Conservation (phyloP, 1,140 invertebrate species). For the Neodiprion fabricii region DNA sequence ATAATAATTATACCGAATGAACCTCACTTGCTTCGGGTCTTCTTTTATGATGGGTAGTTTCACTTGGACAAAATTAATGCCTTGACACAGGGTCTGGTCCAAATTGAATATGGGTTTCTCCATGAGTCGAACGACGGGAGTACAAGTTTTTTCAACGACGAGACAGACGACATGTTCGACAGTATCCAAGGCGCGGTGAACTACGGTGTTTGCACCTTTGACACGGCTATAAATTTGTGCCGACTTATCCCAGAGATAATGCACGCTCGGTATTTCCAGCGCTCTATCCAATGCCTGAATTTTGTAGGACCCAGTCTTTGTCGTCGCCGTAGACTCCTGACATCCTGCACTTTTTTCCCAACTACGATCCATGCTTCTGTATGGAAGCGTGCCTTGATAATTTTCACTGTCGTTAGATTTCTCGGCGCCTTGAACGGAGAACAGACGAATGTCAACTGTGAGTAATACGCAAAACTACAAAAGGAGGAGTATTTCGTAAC, state of each 20-base stretch:
- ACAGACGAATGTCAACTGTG: no score
- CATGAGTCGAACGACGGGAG: conserved; percentile 47
- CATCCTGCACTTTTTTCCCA: no score
- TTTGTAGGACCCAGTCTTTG: conserved; percentile 25
- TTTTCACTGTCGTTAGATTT: no score
- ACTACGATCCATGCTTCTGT: no score
- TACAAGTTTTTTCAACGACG: conserved; percentile 42
- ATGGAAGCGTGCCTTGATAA: no score
- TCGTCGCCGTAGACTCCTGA: no score
- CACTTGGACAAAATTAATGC: conserved; percentile 50
- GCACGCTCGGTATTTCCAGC: conserved; percentile 47
- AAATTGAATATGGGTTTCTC: conserved; percentile 51
- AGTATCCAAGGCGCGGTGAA: conserved; percentile 47
- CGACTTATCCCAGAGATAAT: conserved; percentile 51
- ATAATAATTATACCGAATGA: no score
- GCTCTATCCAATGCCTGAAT: conserved; percentile 47
- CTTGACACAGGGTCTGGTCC: conserved; percentile 52
- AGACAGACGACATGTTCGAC: conserved; percentile 43
- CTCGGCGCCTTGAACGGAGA: no score
- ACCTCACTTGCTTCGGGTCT: conserved; percentile 46
- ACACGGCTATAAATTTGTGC: conserved; percentile 44
- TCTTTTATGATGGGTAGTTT: conserved; percentile 55
- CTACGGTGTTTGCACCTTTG: conserved; percentile 42
- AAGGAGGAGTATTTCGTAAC: no score
- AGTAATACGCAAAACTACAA: no score